A percentile compares a stretch with the other conserved stretches of the same genome.
These are phyloP conservation scores for Fragariocoptes setiger DNA, from an alignment of 1,140 invertebrate species.

Conservation along the genomic window DNA sequence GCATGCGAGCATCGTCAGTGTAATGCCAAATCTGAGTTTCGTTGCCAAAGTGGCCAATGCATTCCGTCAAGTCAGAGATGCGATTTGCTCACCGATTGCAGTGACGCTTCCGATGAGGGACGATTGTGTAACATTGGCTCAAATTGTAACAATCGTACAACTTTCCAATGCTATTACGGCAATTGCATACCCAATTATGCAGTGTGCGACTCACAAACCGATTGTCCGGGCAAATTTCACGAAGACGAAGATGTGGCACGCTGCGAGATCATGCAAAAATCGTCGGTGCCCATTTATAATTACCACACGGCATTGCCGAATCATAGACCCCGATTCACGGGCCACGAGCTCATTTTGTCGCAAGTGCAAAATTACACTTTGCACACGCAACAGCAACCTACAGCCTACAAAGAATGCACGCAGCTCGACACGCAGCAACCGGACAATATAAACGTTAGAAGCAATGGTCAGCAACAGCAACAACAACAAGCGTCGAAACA, in stretches of 20 bases:
- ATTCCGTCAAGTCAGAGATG: constrained; percentile 10
- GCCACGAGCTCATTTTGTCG: too few species aligned
- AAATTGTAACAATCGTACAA: constrained; percentile 11
- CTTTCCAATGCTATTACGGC: constrained; percentile 15
- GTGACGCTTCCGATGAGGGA: constrained; percentile 10
- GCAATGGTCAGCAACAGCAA: too few species aligned
- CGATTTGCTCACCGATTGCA: constrained; percentile 11
- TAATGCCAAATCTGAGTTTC: constrained; percentile 10
- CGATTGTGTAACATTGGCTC: constrained; percentile 5
- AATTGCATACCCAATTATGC: constrained; percentile 13
- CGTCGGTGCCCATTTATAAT: constrained; percentile 1
- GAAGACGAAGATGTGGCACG: constrained; percentile 13
- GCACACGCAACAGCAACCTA: too few species aligned
- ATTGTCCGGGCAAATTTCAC: constrained; percentile 14
- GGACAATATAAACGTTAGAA: too few species aligned
- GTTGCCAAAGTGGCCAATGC: constrained; percentile 12
- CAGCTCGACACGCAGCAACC: too few species aligned
- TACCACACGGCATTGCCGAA: too few species aligned
- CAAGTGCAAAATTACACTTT: too few species aligned
- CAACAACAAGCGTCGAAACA: too few species aligned
- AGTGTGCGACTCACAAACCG: constrained; percentile 12
- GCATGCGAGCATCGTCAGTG: constrained; percentile 12
- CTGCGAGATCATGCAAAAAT: constrained; percentile 7
- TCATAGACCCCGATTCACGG: too few species aligned
- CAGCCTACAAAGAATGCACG: too few species aligned